Conservation (phyloP, 2,888 invertebrate genomes). For the Ashinkailepas kermadecensis region DNA sequence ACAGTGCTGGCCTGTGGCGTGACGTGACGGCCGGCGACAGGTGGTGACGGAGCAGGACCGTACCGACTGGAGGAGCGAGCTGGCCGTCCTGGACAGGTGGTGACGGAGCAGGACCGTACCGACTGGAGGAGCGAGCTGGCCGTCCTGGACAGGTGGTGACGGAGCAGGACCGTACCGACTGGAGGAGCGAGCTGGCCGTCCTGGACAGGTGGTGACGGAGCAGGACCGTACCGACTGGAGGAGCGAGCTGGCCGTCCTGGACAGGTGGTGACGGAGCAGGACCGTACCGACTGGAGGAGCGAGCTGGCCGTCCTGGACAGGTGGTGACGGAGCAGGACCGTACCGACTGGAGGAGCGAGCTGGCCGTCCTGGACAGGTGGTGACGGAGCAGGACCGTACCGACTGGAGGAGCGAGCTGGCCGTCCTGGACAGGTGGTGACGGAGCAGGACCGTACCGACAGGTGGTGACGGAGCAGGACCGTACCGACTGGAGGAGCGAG, state of each 20-base stretch:
- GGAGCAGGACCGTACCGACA: slow-evolving; percentile 65
- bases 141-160: slow-evolving; percentile 49
- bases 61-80: too few species aligned
- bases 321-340: slow-evolving; percentile 67
- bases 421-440: slow-evolving; percentile 49
- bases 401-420: slow-evolving; percentile 73
- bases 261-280: slow-evolving; percentile 57
- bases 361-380: slow-evolving; percentile 58
- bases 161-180: slow-evolving; percentile 65
- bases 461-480: slow-evolving; percentile 64
- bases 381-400: slow-evolving; percentile 67
- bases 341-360: slow-evolving; percentile 60
- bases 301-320: slow-evolving; percentile 68
- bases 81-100: too few species aligned
- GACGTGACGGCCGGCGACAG: too few species aligned
- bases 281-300: slow-evolving; percentile 59
- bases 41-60: slow-evolving; percentile 87
- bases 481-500: slow-evolving; percentile 59
- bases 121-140: slow-evolving; percentile 73
- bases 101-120: slow-evolving; percentile 67
- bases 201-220: slow-evolving; percentile 49
- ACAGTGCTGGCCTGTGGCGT: too few species aligned
- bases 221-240: slow-evolving; percentile 61
- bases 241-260: slow-evolving; percentile 79
- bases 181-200: slow-evolving; percentile 81